Percentiles rank a stretch among this genome's conserved stretches.
Evolutionary conservation across 2,113 vertebrate genomes (phyloP).

Genomic region (Gracilinanus agilis): DNA sequence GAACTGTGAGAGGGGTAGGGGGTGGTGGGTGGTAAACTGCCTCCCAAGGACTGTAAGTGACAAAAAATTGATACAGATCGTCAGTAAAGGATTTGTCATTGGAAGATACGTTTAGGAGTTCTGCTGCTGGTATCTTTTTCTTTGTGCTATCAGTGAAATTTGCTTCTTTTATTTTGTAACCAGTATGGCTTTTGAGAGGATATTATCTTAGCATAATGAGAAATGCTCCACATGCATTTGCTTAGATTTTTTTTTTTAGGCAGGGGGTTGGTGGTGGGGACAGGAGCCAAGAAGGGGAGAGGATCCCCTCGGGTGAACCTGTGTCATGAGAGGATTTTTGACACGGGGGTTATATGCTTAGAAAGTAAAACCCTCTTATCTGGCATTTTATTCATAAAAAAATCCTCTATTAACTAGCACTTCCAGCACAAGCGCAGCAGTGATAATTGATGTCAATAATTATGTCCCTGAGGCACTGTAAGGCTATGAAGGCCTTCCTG

Average conservation of each 20-base stretch:
- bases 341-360: background rate
- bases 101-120: background rate
- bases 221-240: background rate
- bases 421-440: background rate
- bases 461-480: background rate
- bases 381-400: background rate
- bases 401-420: background rate
- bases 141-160: background rate
- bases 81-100: background rate
- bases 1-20: background rate
- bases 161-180: background rate
- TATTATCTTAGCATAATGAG: background rate
- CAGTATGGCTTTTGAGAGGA: background rate
- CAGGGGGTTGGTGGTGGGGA: background rate
- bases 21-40: background rate
- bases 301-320: background rate
- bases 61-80: background rate
- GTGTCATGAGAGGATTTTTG: background rate
- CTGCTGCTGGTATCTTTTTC: background rate
- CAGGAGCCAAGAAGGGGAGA: background rate
- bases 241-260: background rate
- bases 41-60: background rate
- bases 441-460: conserved; percentile 6
- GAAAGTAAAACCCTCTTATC: background rate
- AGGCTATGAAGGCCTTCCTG: background rate